phyloP scores from a whole-genome alignment of 2,888 invertebrate genomes.

The Mesorhabditis belari region DNA sequence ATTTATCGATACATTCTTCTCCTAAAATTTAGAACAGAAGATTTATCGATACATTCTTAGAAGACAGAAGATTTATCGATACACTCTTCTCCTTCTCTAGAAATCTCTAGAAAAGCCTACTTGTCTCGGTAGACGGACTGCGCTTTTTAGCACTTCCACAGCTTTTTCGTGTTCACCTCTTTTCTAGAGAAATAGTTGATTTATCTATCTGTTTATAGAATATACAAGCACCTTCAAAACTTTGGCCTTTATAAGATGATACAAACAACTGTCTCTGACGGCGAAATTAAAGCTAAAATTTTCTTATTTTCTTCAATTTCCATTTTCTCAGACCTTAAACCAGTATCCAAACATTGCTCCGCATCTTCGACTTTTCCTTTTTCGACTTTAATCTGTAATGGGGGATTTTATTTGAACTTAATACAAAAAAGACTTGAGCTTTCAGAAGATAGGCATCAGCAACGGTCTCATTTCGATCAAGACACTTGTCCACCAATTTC shows the following conservation, averaged over 20 bases:
- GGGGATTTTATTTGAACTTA: background rate
- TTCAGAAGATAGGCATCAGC: slow-evolving; percentile 77
- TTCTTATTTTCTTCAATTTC: slow-evolving; percentile 66
- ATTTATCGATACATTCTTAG: background rate
- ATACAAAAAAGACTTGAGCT: slow-evolving; percentile 58
- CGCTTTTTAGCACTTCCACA: slow-evolving; percentile 19
- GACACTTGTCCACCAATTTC: slow-evolving; percentile 67
- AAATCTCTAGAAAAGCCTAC: background rate
- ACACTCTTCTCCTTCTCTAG: background rate
- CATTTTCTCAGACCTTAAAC: slow-evolving; percentile 70
- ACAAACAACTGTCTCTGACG: slow-evolving; percentile 81
- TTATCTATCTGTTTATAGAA: background rate
- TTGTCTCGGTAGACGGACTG: background rate
- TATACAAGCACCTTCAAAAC: slow-evolving; percentile 73
- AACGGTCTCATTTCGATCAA: slow-evolving; percentile 70
- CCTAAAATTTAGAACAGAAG: background rate
- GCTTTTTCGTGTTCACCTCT: slow-evolving; percentile 23
- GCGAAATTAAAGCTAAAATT: slow-evolving; percentile 75
- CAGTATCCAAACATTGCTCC: slow-evolving; percentile 54
- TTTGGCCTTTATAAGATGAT: slow-evolving; percentile 77
- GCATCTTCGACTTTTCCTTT: slow-evolving; percentile 32
- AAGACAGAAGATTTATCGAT: background rate
- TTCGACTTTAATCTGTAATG: slow-evolving; percentile 40
- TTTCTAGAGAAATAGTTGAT: slow-evolving; percentile 10
- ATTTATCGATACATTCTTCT: background rate